These are phyloP conservation scores for Acanthis flammea DNA, from an alignment of 2,797 vertebrate genomes.

Conservation along the genomic window DNA sequence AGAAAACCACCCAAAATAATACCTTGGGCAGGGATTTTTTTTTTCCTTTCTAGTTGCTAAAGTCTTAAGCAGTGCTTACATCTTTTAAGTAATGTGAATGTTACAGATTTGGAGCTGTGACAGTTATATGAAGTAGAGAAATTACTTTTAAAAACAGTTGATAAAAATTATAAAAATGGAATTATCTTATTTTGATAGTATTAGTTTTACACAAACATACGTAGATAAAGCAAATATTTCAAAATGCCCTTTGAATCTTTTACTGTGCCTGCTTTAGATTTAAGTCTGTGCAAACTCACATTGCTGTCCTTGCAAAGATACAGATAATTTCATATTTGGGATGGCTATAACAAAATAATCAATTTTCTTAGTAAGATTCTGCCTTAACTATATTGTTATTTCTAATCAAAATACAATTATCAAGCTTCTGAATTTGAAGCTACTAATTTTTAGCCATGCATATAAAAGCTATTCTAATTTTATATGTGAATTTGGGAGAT, in stretches of 20 bases:
- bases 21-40: neutral
- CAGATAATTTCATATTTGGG: neutral
- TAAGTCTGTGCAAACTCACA: neutral
- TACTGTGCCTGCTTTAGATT: neutral
- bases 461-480: neutral
- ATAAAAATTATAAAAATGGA: neutral
- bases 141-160: neutral
- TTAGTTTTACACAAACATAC: neutral
- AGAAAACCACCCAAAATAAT: neutral
- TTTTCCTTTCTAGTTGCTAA: neutral
- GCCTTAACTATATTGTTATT: neutral
- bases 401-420: neutral
- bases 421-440: neutral
- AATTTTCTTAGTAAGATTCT: neutral
- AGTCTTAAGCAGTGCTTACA: neutral
- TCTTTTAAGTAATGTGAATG: neutral
- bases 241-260: neutral
- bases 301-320: neutral
- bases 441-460: neutral
- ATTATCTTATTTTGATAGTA: neutral
- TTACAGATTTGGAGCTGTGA: neutral
- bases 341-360: neutral
- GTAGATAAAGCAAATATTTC: neutral
- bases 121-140: rapidly evolving
- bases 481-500: neutral